Evolutionary conservation across 2,113 vertebrate species (phyloP), one percentile per base, ranked within the genome.

Genomic region (Alaudala cheleensis): DNA sequence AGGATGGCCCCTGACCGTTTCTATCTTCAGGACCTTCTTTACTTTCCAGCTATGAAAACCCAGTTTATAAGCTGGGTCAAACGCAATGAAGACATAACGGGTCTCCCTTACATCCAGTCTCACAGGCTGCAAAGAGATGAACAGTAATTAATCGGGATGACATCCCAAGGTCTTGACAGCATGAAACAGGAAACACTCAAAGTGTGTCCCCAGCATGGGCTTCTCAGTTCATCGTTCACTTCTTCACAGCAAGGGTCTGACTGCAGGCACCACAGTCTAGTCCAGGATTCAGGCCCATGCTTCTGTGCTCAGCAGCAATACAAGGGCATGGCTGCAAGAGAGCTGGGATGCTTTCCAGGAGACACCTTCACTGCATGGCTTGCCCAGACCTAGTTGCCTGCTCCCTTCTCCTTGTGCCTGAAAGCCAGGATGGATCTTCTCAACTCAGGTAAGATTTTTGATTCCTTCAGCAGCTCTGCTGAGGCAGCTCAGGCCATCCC

Each of bases 61-160:
- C 6, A 80, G 84, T 77, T 66, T 72, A 86, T 96, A 98, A 37
- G 71, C 44, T 54, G 99, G 98, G 93, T 99, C 97, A 92, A 99
- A 99, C 62, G 97, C 94, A 9, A 99, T 49, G 91, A 97, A 98
- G 51, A 99, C 44, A 20, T 97, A 96, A 37, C 95, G 92, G 72
- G 98, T 91, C 81, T 88, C 94, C 29, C 96, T 92, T 5, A 90
- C 58, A 6, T 92, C 96, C 97, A 99, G 70, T 85, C 94, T 96
- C 51, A 98, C 18, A 12, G 97, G 96, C 99, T 99, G 92, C 16
- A 95, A 90, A 23, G 47, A 96, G 6, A 93, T 9, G 23, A 77
- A 53, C 37, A 79, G 24, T 26, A 44, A 39, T 87, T 62, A 79
- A 66, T 8, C 58, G 20, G 10, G 16, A 61, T n/a, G 19, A 81